Conservation (phyloP, 2,113 vertebrate genomes). For the Pardalotus punctatus region DNA sequence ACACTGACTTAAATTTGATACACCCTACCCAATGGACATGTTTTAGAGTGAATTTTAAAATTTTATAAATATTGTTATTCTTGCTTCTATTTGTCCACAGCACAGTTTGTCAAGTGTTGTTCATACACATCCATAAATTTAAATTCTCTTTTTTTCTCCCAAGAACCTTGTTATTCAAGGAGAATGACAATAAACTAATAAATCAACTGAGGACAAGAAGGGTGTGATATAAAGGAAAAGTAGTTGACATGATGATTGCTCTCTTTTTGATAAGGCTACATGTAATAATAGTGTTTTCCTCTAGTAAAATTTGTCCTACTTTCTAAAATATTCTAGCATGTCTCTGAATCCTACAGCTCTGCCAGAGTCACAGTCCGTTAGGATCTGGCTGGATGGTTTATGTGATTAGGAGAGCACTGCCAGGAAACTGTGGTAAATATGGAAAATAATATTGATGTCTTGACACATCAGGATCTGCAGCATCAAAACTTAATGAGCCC, state of each 20-base stretch:
- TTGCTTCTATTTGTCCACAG: neutral
- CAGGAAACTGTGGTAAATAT: neutral
- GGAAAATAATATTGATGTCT: neutral
- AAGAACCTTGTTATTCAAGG: neutral
- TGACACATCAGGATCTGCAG: neutral
- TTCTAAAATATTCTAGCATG: neutral
- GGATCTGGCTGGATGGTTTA: neutral
- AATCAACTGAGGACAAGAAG: neutral
- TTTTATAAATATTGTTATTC: neutral
- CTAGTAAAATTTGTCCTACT: neutral
- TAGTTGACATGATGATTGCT: neutral
- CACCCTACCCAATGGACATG: neutral
- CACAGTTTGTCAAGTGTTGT: neutral
- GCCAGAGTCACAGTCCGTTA: neutral
- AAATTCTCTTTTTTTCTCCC: accelerated
- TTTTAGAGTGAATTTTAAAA: neutral
- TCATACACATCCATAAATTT: neutral
- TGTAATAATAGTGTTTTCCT: neutral
- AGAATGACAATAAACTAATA: neutral
- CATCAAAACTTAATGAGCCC: neutral
- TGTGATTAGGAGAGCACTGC: neutral
- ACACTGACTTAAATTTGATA: neutral
- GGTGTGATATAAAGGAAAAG: neutral
- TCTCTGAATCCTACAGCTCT: neutral
- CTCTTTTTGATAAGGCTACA: neutral